Evolutionary conservation across 2,113 vertebrate species (phyloP).

Genomic region (Panurus biarmicus): DNA sequence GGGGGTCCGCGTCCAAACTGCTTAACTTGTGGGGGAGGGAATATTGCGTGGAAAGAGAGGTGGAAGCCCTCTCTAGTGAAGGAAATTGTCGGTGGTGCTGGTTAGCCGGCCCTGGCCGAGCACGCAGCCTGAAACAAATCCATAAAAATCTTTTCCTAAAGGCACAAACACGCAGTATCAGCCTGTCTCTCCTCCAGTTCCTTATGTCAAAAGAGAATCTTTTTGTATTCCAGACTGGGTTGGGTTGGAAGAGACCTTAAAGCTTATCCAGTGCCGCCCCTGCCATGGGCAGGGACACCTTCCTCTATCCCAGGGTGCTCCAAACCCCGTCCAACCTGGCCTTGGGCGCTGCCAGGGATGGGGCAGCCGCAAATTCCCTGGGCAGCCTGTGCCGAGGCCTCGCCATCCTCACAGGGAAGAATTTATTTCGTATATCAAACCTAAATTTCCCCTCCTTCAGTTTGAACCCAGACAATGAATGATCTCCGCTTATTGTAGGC

Average conservation of each 20-base stretch:
- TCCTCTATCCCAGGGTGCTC: accelerated
- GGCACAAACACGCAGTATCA: background rate
- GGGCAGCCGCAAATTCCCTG: background rate
- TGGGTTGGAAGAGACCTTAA: background rate
- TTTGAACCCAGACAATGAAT: background rate
- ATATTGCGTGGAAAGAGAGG: background rate
- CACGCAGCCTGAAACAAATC: background rate
- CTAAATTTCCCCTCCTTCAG: background rate
- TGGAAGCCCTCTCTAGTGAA: background rate
- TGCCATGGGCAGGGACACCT: background rate
- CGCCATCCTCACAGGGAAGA: background rate
- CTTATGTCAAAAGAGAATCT: background rate
- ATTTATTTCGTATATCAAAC: background rate
- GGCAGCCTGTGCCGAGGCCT: background rate
- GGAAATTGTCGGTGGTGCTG: accelerated
- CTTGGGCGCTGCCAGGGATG: background rate
- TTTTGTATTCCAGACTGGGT: background rate
- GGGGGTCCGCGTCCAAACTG: accelerated
- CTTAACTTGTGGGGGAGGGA: no score
- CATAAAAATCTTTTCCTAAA: background rate
- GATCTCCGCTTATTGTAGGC: background rate
- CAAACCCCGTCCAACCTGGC: background rate
- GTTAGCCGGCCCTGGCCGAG: background rate
- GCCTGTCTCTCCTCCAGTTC: background rate
- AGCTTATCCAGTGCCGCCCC: no score